Percentiles rank a stretch among this genome's conserved stretches.
Evolutionary conservation across 2,888 invertebrate genomes (phyloP).

Genomic region (Drosophila bunnanda): DNA sequence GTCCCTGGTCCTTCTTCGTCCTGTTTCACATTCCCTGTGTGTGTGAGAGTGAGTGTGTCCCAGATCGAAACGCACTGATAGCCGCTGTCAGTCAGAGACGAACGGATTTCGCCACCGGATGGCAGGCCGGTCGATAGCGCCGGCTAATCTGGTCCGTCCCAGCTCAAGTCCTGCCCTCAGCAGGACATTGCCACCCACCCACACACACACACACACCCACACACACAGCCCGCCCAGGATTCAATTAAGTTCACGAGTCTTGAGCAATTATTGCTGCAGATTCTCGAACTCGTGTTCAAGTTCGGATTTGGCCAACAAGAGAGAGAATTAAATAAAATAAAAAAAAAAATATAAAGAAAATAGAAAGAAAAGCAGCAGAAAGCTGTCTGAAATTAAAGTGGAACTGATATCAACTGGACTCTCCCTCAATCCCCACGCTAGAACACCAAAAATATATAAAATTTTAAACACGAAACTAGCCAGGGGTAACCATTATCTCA

Average conservation of each 20-base stretch:
- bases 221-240: constrained; percentile 27
- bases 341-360: not conserved
- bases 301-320: constrained; percentile 17
- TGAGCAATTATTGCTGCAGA: constrained; percentile 46
- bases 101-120: constrained; percentile 49
- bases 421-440: too few relatives aligned
- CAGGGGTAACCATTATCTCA: not conserved
- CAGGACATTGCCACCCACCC: not conserved
- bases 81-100: constrained; percentile 72
- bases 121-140: constrained; percentile 47
- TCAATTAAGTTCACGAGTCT: constrained; percentile 49
- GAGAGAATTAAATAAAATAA: constrained; percentile 7
- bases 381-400: constrained; percentile 8
- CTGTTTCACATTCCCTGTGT: constrained; percentile 3
- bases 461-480: not conserved
- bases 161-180: constrained; percentile 6
- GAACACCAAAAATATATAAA: too few relatives aligned
- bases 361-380: not conserved
- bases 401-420: not conserved
- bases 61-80: constrained; percentile 75
- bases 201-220: not conserved
- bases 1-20: constrained; percentile 1
- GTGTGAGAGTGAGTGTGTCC: constrained; percentile 10
- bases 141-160: constrained; percentile 40
- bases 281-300: constrained; percentile 17